Percentiles rank a stretch among this genome's conserved stretches.
Conservation (phyloP, 2,113 vertebrate species). For the Poeciliopsis turrubarensis region DNA sequence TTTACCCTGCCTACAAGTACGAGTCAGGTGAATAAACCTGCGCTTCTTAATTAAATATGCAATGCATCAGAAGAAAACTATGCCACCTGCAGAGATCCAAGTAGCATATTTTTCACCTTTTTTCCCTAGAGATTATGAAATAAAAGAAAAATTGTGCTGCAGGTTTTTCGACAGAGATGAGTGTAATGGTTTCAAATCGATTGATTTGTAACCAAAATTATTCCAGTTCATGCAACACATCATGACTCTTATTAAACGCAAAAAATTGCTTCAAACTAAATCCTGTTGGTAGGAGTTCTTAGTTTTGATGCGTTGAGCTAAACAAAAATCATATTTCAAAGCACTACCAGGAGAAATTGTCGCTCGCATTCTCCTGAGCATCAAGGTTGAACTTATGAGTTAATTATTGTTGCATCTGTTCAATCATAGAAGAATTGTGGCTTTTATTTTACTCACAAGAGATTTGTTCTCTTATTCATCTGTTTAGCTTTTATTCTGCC, state of each 20-base stretch:
- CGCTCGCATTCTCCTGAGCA: background rate
- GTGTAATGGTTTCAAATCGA: background rate
- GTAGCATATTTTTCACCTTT: background rate
- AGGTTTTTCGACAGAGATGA: too few species aligned
- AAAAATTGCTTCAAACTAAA: too few species aligned
- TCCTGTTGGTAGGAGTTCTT: too few species aligned
- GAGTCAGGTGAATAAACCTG: slow-evolving; percentile 65
- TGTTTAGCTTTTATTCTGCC: background rate
- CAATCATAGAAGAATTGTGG: background rate
- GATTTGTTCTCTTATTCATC: background rate
- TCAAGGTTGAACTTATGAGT: background rate
- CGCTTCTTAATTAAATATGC: slow-evolving; percentile 63
- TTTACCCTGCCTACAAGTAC: slow-evolving; percentile 64
- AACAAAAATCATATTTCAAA: background rate
- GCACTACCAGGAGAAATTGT: background rate
- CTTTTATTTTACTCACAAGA: background rate
- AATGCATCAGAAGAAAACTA: slow-evolving; percentile 30
- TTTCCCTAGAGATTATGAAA: background rate
- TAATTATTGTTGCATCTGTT: background rate
- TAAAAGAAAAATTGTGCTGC: background rate
- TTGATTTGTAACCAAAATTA: background rate
- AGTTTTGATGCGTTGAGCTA: too few species aligned
- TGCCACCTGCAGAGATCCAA: background rate
- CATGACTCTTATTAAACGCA: background rate
- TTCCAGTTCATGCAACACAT: background rate